These are phyloP conservation scores for Mus caroli DNA, from an alignment of 2,797 vertebrate genomes.

Conservation along the genomic window DNA sequence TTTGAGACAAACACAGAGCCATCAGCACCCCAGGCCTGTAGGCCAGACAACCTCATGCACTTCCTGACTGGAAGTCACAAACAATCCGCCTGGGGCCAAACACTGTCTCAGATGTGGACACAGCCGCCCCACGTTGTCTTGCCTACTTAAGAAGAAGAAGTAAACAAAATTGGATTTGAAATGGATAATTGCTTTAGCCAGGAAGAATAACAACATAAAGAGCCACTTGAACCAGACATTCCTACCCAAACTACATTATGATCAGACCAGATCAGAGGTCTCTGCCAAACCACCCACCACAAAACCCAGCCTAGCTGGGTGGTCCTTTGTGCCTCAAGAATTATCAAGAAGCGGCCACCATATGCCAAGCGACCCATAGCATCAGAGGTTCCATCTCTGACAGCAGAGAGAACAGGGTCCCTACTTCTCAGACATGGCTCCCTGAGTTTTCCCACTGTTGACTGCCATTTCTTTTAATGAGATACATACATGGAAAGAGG, in stretches of 20 bases:
- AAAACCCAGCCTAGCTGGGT: not conserved
- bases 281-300: not conserved
- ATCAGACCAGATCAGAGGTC: not conserved
- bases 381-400: not conserved
- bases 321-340: not conserved
- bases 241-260: not conserved
- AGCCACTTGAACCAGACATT: not conserved
- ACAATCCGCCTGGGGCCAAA: not conserved
- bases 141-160: not conserved
- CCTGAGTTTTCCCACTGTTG: not conserved
- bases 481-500: not conserved
- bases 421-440: not conserved
- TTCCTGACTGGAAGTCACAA: not conserved
- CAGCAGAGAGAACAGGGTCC: not conserved
- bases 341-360: not conserved
- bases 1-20: not conserved
- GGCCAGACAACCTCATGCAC: not conserved
- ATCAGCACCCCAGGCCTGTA: not conserved
- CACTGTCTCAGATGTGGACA: not conserved
- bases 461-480: not conserved
- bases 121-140: not conserved
- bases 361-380: not conserved
- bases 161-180: slow-evolving; percentile 41
- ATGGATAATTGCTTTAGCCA: slow-evolving; percentile 48
- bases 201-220: not conserved